Evolutionary conservation across 2,888 invertebrate genomes (phyloP).

Genomic region (Bombylius discolor): DNA sequence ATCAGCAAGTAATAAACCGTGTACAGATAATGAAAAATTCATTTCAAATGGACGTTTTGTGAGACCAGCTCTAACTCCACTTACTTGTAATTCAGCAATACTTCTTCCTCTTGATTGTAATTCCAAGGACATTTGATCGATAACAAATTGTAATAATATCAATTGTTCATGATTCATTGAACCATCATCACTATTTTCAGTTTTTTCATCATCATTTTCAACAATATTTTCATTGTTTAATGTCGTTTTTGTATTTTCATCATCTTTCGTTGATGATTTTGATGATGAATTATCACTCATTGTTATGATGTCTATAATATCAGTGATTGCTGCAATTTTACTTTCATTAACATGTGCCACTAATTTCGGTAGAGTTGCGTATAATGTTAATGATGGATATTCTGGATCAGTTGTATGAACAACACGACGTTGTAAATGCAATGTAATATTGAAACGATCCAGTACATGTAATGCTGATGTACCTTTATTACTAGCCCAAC

Average conservation of each 20-base stretch:
- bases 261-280: not conserved
- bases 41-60: constrained; percentile 62
- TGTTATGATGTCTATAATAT: constrained; percentile 40
- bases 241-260: not conserved
- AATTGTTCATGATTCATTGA: constrained; percentile 40
- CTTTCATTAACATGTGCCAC: constrained; percentile 84
- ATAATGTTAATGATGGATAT: constrained; percentile 71
- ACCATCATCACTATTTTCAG: not conserved
- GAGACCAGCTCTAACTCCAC: constrained; percentile 67
- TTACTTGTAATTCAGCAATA: constrained; percentile 85
- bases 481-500: constrained; percentile 70
- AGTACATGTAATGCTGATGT: constrained; percentile 77
- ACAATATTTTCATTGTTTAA: constrained; percentile 6
- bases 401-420: constrained; percentile 73
- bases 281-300: constrained; percentile 6
- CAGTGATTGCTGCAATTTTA: constrained; percentile 58
- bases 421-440: constrained; percentile 65
- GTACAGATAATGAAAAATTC: constrained; percentile 72
- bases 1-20: constrained; percentile 84
- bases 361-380: constrained; percentile 75
- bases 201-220: not conserved
- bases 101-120: constrained; percentile 77
- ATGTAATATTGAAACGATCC: constrained; percentile 58
- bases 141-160: constrained; percentile 71
- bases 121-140: constrained; percentile 77